Conservation (phyloP, 2,888 invertebrate genomes). For the Digitonthophagus gazella region DNA sequence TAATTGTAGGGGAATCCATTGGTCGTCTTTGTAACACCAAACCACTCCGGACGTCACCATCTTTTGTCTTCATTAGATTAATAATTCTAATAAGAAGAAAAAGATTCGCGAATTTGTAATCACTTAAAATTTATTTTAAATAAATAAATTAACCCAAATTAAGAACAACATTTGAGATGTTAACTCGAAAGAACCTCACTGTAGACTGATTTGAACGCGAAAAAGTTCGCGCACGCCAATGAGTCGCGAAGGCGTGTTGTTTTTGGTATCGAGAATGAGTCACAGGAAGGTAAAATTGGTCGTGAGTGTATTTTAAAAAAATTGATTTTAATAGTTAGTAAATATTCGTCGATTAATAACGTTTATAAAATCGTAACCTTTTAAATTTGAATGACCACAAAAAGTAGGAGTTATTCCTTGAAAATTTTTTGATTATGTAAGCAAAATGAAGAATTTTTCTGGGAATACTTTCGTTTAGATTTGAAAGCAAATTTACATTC, state of each 20-base stretch:
- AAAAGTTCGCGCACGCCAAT: background rate
- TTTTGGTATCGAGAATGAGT: background rate
- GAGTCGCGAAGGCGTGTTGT: no score
- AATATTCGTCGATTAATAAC: background rate
- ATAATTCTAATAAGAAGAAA: background rate
- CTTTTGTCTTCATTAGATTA: conserved; percentile 38
- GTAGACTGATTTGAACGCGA: background rate
- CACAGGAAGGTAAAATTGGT: no score
- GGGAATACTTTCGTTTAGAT: background rate
- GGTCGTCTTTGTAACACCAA: conserved; percentile 68
- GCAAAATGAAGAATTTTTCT: background rate
- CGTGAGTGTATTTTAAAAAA: background rate
- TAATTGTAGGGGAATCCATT: conserved; percentile 66
- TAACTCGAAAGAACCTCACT: background rate
- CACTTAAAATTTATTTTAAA: no score
- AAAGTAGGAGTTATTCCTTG: background rate
- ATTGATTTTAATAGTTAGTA: background rate
- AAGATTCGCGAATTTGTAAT: no score
- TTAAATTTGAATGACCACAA: no score
- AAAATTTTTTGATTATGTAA: background rate
- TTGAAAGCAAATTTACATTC: background rate
- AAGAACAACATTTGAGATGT: background rate
- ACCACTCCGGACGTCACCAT: conserved; percentile 65
- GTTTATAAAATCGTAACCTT: no score
- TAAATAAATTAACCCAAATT: no score